Evolutionary conservation across 1,140 invertebrate genomes (phyloP), one percentile per base, ranked within the genome.

Genomic region (Cardiocondyla obscurior): DNA sequence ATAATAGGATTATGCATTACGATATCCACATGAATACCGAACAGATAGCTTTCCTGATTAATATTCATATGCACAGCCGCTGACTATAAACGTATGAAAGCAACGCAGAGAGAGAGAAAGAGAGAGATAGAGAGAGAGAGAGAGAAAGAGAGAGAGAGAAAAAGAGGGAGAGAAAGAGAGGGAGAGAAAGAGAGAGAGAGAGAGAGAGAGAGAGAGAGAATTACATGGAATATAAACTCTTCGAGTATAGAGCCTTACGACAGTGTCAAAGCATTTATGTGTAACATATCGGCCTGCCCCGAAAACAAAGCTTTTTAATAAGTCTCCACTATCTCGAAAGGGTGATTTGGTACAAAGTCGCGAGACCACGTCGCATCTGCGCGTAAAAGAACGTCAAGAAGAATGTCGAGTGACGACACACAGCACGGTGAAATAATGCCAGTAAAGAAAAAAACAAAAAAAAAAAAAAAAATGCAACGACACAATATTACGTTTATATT

Each of bases 1-100:
- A 88, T 22, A 42, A 30, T 83, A 85, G 69, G 79, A 46, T 49
- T 22, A 88, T 85, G 82, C 72, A 77, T 77, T 87, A 67, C 39
- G 70, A 84, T 81, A 77, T 42, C 60, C 76, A 81, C 53, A 28
- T 39, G 72, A 76, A 88, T 89, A 81, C 79, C 65, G 30, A 77
- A 69, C 86, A 82, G 79, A 86, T 77, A 79, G 62, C 44, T 67
- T 79, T 67, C 25, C 33, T 25, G 33, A 25, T 67, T 77, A 67
- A 53, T 67, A 44, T 67, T 42, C 62, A 58, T 60, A 88, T 36
- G 49, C 36, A 73, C 36, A 73, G 72, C 60, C 79, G 46, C 57
- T 44, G 69, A 76, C 36, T 82, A 39, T 62, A 76, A 84, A 84
- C 72, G 74, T 57, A 72, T 64, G 70, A 72, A 49, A 69, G 76